phyloP scores from a whole-genome alignment of 2,888 invertebrate genomes.

The Eilema sororculum region DNA sequence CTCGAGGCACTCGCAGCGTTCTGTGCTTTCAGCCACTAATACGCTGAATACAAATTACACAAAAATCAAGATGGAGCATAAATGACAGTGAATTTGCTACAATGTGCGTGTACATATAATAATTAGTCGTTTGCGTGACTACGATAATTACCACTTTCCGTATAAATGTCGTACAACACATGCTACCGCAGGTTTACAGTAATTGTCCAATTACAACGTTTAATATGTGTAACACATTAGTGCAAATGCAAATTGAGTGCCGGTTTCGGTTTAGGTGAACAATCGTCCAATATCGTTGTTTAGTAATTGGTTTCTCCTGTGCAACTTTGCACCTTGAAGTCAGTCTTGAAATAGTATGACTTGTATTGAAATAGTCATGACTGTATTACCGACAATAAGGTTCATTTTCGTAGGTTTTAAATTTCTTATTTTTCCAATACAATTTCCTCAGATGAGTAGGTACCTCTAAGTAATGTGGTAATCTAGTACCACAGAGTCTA shows the following conservation, averaged over 20 bases:
- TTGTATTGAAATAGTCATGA: background rate
- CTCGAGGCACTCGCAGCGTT: background rate
- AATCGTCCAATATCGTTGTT: slow-evolving; percentile 21
- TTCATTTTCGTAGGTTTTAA: too few relatives aligned
- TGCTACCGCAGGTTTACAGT: slow-evolving; percentile 68
- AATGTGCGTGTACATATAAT: slow-evolving; percentile 62
- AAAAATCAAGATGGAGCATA: slow-evolving; percentile 44
- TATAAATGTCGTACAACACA: slow-evolving; percentile 69
- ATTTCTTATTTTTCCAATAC: background rate
- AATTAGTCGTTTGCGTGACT: slow-evolving; percentile 80
- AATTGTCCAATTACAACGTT: slow-evolving; percentile 76
- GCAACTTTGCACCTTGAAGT: slow-evolving; percentile 32
- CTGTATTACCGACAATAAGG: background rate
- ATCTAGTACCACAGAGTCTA: background rate
- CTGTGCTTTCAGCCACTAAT: background rate
- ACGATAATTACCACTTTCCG: slow-evolving; percentile 72
- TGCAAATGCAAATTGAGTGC: slow-evolving; percentile 56
- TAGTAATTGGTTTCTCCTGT: slow-evolving; percentile 26
- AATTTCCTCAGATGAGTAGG: background rate
- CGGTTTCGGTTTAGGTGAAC: slow-evolving; percentile 47
- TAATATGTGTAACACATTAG: slow-evolving; percentile 58
- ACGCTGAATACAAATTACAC: slow-evolving; percentile 27
- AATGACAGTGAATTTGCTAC: slow-evolving; percentile 60
- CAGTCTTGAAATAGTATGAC: slow-evolving; percentile 28
- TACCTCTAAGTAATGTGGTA: too few relatives aligned